These are phyloP conservation scores for Coenonympha glycerion DNA, from an alignment of 2,888 invertebrate genomes.

Conservation along the genomic window DNA sequence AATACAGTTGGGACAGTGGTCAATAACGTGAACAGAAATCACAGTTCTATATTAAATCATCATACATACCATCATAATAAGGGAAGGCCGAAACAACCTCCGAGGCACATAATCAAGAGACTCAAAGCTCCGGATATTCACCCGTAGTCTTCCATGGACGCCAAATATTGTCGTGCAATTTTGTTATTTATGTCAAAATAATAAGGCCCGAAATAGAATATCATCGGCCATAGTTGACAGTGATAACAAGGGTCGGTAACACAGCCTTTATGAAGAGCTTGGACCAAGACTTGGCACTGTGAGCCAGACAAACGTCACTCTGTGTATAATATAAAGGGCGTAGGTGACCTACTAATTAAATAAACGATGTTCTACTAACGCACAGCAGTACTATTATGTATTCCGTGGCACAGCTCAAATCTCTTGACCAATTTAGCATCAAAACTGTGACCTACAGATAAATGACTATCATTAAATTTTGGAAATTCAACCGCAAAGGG, in stretches of 20 bases:
- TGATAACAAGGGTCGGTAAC: conserved; percentile 5
- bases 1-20: too few relatives aligned
- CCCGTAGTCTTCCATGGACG: background rate
- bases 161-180: background rate
- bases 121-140: conserved; percentile 4
- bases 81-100: conserved; percentile 1
- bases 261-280: conserved; percentile 4
- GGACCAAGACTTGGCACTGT: too few relatives aligned
- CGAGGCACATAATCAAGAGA: conserved; percentile 5
- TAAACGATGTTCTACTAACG: too few relatives aligned
- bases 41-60: background rate
- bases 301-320: too few relatives aligned
- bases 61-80: background rate
- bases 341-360: too few relatives aligned
- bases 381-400: too few relatives aligned
- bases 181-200: background rate
- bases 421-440: too few relatives aligned
- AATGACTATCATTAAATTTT: too few relatives aligned
- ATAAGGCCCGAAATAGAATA: background rate
- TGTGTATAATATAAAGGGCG: too few relatives aligned
- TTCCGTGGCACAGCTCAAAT: too few relatives aligned
- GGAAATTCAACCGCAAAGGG: too few relatives aligned
- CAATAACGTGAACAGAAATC: background rate
- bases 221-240: background rate
- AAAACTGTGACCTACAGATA: too few relatives aligned